Conservation (phyloP, 2,797 vertebrate species). For the Clamator glandarius region DNA sequence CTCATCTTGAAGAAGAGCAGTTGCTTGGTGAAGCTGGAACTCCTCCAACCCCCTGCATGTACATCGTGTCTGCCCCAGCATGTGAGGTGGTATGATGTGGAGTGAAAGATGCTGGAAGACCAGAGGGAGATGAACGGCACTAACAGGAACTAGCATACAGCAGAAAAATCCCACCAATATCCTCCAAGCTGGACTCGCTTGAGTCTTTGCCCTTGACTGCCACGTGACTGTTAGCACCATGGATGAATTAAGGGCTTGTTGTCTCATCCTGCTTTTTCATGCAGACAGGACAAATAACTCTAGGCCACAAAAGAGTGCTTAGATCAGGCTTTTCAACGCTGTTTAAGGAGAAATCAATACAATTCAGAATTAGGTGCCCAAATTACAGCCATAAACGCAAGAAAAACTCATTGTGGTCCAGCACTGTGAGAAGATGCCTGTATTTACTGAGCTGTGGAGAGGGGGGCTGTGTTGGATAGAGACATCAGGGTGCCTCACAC, state of each 20-base stretch:
- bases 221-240: not conserved
- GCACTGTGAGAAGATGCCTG: fast-evolving
- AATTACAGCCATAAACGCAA: constrained; percentile 38
- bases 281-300: constrained; percentile 49
- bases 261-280: constrained; percentile 38
- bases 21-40: not conserved
- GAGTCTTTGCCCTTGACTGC: not conserved
- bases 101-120: not conserved
- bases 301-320: constrained; percentile 36
- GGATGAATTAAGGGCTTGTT: constrained; percentile 28
- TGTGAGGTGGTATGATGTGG: fast-evolving
- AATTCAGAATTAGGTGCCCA: constrained; percentile 12
- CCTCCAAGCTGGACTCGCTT: not conserved
- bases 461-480: not conserved
- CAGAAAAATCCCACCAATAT: not conserved
- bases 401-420: constrained; percentile 18
- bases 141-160: not conserved
- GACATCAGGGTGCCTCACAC: fast-evolving
- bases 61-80: fast-evolving
- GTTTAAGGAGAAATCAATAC: constrained; percentile 47
- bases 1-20: not conserved
- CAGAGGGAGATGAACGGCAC: not conserved
- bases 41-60: not conserved
- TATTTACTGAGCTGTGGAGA: not conserved
- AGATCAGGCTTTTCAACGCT: constrained; percentile 23